Percentiles rank a stretch among this genome's conserved stretches.
Evolutionary conservation across 2,888 invertebrate species (phyloP).

Genomic region (Leucania comma): DNA sequence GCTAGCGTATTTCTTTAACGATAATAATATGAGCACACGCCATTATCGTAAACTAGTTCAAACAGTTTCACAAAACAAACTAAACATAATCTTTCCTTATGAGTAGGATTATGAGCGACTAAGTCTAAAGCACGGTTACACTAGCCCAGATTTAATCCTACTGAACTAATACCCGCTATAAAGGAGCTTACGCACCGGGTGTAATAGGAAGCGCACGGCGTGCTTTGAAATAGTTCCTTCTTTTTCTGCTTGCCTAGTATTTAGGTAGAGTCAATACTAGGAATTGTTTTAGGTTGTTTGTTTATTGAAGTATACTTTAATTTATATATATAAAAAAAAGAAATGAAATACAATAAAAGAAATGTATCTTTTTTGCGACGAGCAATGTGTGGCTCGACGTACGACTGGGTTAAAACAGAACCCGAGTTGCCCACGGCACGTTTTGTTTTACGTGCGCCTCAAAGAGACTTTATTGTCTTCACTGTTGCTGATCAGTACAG

Average conservation of each 20-base stretch:
- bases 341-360: too few species aligned
- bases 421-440: too few species aligned
- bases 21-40: conserved; percentile 18
- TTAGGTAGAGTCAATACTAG: background rate
- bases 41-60: conserved; percentile 23
- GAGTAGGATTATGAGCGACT: conserved; percentile 52
- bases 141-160: conserved; percentile 48
- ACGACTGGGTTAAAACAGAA: too few species aligned
- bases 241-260: conserved; percentile 22
- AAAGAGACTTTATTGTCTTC: too few species aligned
- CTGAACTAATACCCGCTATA: conserved; percentile 42
- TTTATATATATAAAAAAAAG: too few species aligned
- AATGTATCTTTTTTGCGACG: too few species aligned
- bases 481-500: too few species aligned
- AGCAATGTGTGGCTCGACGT: too few species aligned
- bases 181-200: conserved; percentile 34
- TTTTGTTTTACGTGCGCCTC: too few species aligned
- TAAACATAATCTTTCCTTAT: conserved; percentile 40
- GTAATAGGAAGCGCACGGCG: conserved; percentile 15
- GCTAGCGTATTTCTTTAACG: background rate
- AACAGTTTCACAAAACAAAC: conserved; percentile 46
- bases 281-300: background rate
- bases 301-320: too few species aligned
- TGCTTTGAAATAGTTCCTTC: conserved; percentile 10
- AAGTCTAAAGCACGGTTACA: conserved; percentile 44